Base-by-base conservation (phyloP, 2,888 invertebrate species). In the Sphinx pinastri region DNA sequence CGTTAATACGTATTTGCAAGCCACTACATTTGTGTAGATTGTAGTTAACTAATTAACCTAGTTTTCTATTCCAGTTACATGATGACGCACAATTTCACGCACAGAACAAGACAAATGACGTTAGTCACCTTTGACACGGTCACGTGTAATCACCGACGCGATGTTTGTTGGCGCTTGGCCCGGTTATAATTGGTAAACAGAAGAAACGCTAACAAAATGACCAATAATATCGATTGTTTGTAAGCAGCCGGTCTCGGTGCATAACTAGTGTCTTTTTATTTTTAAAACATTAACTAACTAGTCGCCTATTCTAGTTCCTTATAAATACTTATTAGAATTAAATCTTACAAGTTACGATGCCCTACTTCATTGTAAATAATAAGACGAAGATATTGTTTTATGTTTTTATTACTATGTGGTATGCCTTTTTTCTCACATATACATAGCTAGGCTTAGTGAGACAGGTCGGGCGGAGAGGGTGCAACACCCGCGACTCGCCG, bases 401-500 rank as follows among this genome's bases (percentile, higher is more conserved):
- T 6, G 38, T 38, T 38, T 38, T 38, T 38, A 38, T 2, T n/a
- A n/a, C n/a, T 10, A 49, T 19, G n/a, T 45, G 38, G 63, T n/a
- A 19, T 49, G 45, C n/a, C 55, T 3, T 55, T 49, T 60, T 47
- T 49, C 38, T 49, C 63, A 47, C 59, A 45, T 38, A 57, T 58
- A 58, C 13, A 19, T n/a, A 72, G 78, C 79, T 78, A 79, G 80
- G 77, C 76, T 78, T 76, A 80, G 83, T 84, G 79, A 84, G 87
- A 86, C 85, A 85, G 84, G 80, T 83, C 79, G 83, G 85, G 81
- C 79, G 81, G 81, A 77, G 83, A 86, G 87, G 87, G 88, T 84
- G 86, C 74, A 75, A 70, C 74, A 73, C 75, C 76, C 80, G 78
- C 75, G 68, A 72, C 74, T 73, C 54, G 70, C 31, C 55, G 72